Percentiles rank a stretch among this genome's conserved stretches.
Evolutionary conservation across 2,888 invertebrate species (phyloP).

Genomic region (Phymatocera aterrima): DNA sequence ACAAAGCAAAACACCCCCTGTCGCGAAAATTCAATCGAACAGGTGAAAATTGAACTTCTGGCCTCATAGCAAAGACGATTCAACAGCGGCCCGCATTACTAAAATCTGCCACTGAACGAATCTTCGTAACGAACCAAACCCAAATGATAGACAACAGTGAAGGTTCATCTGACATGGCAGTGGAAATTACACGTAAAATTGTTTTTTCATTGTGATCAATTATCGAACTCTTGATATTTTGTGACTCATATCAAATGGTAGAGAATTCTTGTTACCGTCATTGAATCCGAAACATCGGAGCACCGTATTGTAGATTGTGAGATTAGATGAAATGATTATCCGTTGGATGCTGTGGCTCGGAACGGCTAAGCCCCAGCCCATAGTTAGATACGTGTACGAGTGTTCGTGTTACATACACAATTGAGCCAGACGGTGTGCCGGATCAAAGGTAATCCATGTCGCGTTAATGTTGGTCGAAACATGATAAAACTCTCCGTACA

Average conservation of each 20-base stretch:
- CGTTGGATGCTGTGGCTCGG: background rate
- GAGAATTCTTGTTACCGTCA: background rate
- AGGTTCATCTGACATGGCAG: too few relatives aligned
- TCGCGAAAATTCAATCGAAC: background rate
- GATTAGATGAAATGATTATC: slow-evolving; percentile 21
- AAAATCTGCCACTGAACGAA: too few relatives aligned
- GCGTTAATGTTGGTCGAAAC: slow-evolving; percentile 33
- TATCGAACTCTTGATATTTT: background rate
- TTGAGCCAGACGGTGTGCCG: slow-evolving; percentile 27
- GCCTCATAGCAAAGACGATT: background rate
- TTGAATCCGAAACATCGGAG: background rate
- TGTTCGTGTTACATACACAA: slow-evolving; percentile 19
- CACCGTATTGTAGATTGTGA: background rate
- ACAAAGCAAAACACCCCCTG: background rate
- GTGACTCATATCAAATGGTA: background rate
- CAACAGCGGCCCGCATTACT: background rate
- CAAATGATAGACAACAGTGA: background rate
- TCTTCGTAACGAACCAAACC: too few relatives aligned
- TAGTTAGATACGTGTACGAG: background rate
- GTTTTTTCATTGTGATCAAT: background rate
- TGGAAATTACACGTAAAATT: background rate
- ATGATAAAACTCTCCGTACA: background rate
- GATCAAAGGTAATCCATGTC: slow-evolving; percentile 42
- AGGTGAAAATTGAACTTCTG: background rate
- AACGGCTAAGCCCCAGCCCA: slow-evolving; percentile 3